phyloP scores from a whole-genome alignment of 1,140 invertebrate genomes.

The Drosophila quadrilineata region DNA sequence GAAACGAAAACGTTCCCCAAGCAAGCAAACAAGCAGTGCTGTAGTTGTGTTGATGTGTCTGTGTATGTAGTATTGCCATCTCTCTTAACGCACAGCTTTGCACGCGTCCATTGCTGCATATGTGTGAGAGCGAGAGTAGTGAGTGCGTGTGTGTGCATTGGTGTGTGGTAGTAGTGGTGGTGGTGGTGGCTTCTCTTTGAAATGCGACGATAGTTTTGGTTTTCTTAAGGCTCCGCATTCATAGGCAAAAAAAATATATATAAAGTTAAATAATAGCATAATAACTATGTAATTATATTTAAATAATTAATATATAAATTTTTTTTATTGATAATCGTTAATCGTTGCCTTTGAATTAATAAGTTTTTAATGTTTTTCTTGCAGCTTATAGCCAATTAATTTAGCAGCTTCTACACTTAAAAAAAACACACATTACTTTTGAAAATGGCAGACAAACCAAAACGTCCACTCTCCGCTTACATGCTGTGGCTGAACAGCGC shows the following conservation, averaged over 20 bases:
- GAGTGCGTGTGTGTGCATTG: neutral
- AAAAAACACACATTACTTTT: conserved; percentile 30
- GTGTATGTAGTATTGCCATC: conserved; percentile 44
- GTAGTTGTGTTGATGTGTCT: neutral
- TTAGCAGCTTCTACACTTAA: conserved; percentile 52
- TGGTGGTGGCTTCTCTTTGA: conserved; percentile 30
- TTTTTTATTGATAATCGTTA: too few species aligned
- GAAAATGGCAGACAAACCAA: conserved; percentile 92
- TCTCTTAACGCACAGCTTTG: conserved; percentile 35
- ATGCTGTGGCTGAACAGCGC: conserved; percentile 94
- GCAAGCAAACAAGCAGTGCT: neutral
- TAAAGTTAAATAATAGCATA: too few species aligned
- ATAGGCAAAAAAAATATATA: too few species aligned
- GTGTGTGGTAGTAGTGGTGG: neutral
- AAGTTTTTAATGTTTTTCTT: conserved; percentile 21
- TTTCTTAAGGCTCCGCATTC: too few species aligned
- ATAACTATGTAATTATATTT: too few species aligned
- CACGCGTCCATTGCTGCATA: conserved; percentile 32
- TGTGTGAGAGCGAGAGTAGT: too few species aligned
- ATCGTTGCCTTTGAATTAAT: too few species aligned
- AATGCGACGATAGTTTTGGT: too few species aligned
- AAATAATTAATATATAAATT: too few species aligned
- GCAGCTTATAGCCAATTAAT: conserved; percentile 46
- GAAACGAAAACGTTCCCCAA: conserved; percentile 18
- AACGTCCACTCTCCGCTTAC: conserved; percentile 92